Base-by-base conservation (phyloP, 1,140 invertebrate genomes). In the Eumeta japonica region DNA sequence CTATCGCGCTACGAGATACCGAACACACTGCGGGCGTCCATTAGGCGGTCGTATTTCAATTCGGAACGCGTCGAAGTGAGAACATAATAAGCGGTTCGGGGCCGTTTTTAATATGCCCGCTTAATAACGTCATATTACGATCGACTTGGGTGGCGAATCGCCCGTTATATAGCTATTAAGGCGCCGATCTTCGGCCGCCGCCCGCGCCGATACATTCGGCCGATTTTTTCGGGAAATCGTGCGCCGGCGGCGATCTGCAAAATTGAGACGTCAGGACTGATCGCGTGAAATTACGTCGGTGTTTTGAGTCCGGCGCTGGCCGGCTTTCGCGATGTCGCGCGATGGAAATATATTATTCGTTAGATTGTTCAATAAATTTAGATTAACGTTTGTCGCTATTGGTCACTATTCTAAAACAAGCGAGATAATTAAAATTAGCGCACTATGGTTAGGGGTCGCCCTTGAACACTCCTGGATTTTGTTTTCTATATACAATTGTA, bases 241-340 rank as follows among this genome's bases (percentile, higher is more conserved):
- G 49, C 37, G 63, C 70, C 57, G 57, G 59, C 63, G 64, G 70
- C 66, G 46, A 43, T 33, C 65, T 53, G 66, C 64, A 51, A 67
- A 74, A 74, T 74, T 74, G 70, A 74, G 70, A 74, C 64, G 70
- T 74, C 70, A 74, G 57, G 53, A 48, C 70, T 62, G 71, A 64
- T 64, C 61, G 66, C 61, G 68, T 71, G 71, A 71, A 67, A 73
- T 73, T 73, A 73, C 71, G 66, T 73, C 71, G 71, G 71, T 71
- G 64, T 65, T 65, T 61, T 55, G 58, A 62, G 58, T 61, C 44
- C 39, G 44, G 58, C 39, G 44, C 58, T 67, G n/a, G n/a, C n/a
- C n/a, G n/a, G n/a, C n/a, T n/a, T n/a, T n/a, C n/a, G n/a, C n/a
- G n/a, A n/a, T n/a, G n/a, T n/a, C n/a, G n/a, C n/a, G n/a, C n/a